Base-by-base conservation (phyloP, 2,797 vertebrate species). In the Eulemur albifrons region DNA sequence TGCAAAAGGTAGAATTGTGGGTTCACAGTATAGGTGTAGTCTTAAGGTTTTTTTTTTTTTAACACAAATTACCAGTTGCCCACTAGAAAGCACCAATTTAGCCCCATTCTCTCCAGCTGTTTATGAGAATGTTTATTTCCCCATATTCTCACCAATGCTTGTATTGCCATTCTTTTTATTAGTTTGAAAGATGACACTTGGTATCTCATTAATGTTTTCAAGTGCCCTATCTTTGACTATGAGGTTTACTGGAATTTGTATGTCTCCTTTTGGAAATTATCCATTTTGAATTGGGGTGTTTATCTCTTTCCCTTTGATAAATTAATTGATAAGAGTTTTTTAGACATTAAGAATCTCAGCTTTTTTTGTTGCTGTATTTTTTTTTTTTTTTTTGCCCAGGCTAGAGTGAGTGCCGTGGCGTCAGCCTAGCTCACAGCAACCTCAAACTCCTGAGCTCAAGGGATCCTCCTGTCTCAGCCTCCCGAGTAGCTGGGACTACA, bases 121-220 rank as follows among this genome's bases (percentile, higher is more conserved):
- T 35, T 72, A 73, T 45, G 23, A 95, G 50, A 70, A 72, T 3
- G 6, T 50, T 88, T 88, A 88, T 65, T 88, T 75, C 40, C 32
- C 14, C 85, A 30, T 81, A 80, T 65, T 85, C 30, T 82, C 73
- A 95, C 13, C 13, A 85, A 52, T 73, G 48, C n/a, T 96, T 88
- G 54, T 59, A 25, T 50, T 5, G 0, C 63, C 52, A 77, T 88
- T 90, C 40, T 67, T 96, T 94, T 86, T 57, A 91, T 54, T 83
- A 91, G 90, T 93, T 88, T 92, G 75, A 90, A 87, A 84, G 50
- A 4, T 76, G 67, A 35, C 17, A 52, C 38, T 86, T 45, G 32
- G 4, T 75, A 85, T 63, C 38, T 70, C 83, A 61, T 54, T 93
- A 93, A 54, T 88, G 21, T 91, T 91, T 96, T 88, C 38, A 91